A percentile compares a stretch with the other conserved stretches of the same genome.
Conservation (phyloP, 2,797 vertebrate genomes). For the Benthosema pterotum region DNA sequence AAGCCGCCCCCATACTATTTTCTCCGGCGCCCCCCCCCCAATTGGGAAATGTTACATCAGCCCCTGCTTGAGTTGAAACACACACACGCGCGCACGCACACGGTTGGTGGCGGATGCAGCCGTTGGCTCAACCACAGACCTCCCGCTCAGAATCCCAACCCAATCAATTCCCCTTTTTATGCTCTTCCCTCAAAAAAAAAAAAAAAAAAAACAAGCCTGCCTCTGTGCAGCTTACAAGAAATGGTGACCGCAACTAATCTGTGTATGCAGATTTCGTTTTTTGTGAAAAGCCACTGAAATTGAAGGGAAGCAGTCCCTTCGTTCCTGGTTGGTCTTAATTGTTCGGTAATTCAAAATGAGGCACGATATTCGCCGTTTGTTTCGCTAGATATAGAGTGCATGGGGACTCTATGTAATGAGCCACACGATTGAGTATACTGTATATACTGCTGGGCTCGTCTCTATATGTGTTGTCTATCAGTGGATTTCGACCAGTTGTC, state of each 20-base stretch:
- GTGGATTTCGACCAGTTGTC: too few relatives aligned
- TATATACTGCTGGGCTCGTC: too few relatives aligned
- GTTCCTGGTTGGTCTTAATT: constrained; percentile 4
- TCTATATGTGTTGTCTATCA: too few relatives aligned
- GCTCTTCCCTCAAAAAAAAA: constrained; percentile 50
- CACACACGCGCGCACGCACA: constrained; percentile 70
- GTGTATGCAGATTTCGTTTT: constrained; percentile 32
- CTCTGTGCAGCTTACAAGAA: constrained; percentile 67
- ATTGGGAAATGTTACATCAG: too few relatives aligned
- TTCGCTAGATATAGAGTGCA: constrained; percentile 17
- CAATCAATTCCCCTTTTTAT: constrained; percentile 74
- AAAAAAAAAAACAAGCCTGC: constrained; percentile 71
- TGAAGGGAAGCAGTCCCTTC: constrained; percentile 26
- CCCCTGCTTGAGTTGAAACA: constrained; percentile 52
- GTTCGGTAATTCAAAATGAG: constrained; percentile 20
- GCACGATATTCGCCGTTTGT: not conserved
- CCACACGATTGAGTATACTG: too few relatives aligned
- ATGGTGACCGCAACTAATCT: constrained; percentile 58
- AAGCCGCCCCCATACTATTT: too few relatives aligned
- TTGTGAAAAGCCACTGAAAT: constrained; percentile 53
- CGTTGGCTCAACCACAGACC: constrained; percentile 70
- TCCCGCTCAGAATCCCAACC: constrained; percentile 72
- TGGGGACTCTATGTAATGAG: constrained; percentile 6
- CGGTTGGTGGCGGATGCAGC: constrained; percentile 57
- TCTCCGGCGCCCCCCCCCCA: too few relatives aligned